Evolutionary conservation across 2,113 vertebrate genomes (phyloP), one percentile per base, ranked within the genome.

Genomic region (Glareola pratincola): DNA sequence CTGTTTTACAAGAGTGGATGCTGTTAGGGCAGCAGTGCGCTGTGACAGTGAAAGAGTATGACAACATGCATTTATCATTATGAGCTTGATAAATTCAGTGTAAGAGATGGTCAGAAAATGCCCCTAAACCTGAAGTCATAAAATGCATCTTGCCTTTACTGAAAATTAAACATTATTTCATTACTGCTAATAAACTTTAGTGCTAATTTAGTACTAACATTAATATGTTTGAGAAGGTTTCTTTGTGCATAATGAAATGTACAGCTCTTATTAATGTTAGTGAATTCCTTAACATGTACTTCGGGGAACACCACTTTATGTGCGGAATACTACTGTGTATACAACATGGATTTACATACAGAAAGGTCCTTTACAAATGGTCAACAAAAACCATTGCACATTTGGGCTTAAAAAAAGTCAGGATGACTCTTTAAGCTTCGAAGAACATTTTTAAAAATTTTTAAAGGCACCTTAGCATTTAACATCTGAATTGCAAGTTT

Each of bases 1-100:
- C 94, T 95, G 75, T 93, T 96, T 97, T 96, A 96, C 95, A 95
- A 92, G 82, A 96, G 88, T 30, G 78, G 27, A 95, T 96, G 85
- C 91, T 97, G 93, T 63, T 89, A 94, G 85, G 97, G 83, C 96
- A 97, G 71, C 73, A 57, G 39, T 77, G 74, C 56, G 68, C 64
- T 57, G 71, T 87, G 87, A 67, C 92, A 95, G 83, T 74, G 59
- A 90, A 89, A 92, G 39, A 92, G 95, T 69, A 94, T 91, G 92
- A 91, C 85, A 96, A 86, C 53, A 85, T 51, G 29, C 76, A 84
- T 97, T 97, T 96, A 79, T 96, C 89, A 92, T 80, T 89, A 73
- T 39, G 4, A 90, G 68, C 47, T 54, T 85, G 89, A 80, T 95
- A 81, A 86, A 45, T 75, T 95, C 83, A 66, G 20, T 66, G 15